Evolutionary conservation across 1,140 invertebrate genomes (phyloP).

Genomic region (Lepidostoma basale): DNA sequence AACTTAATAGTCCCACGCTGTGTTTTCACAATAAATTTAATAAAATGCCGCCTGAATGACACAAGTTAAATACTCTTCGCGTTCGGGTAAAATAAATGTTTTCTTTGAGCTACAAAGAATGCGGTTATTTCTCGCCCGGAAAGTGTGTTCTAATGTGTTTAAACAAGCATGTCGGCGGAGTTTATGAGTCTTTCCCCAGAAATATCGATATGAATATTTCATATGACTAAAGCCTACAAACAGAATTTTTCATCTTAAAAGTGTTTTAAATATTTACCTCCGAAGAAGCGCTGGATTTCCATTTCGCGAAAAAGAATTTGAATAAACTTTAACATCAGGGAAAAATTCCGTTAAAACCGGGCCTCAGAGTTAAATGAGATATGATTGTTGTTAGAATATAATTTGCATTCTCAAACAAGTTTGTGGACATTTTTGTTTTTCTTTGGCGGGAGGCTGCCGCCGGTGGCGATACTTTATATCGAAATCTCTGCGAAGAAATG

Average conservation of each 20-base stretch:
- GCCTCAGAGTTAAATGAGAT: conserved; percentile 39
- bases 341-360: neutral
- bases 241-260: conserved; percentile 18
- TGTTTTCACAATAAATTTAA: too few relatives aligned
- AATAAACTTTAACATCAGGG: conserved; percentile 31
- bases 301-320: conserved; percentile 30
- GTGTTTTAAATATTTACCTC: conserved; percentile 29
- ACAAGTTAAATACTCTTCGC: too few relatives aligned
- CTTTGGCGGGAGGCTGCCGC: conserved; percentile 1
- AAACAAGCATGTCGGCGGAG: neutral
- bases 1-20: too few relatives aligned
- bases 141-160: too few relatives aligned
- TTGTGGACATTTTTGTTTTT: conserved; percentile 30
- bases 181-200: neutral
- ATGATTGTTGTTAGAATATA: conserved; percentile 43
- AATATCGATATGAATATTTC: conserved; percentile 19
- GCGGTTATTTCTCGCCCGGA: too few relatives aligned
- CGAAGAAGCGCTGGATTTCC: conserved; percentile 19
- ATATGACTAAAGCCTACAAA: conserved; percentile 21
- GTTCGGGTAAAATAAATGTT: too few relatives aligned
- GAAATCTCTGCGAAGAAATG: conserved; percentile 19
- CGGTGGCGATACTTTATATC: conserved; percentile 22
- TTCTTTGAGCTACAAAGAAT: too few relatives aligned
- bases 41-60: too few relatives aligned
- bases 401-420: conserved; percentile 43